phyloP scores from a whole-genome alignment of 2,113 vertebrate genomes.

The Tyto alba region DNA sequence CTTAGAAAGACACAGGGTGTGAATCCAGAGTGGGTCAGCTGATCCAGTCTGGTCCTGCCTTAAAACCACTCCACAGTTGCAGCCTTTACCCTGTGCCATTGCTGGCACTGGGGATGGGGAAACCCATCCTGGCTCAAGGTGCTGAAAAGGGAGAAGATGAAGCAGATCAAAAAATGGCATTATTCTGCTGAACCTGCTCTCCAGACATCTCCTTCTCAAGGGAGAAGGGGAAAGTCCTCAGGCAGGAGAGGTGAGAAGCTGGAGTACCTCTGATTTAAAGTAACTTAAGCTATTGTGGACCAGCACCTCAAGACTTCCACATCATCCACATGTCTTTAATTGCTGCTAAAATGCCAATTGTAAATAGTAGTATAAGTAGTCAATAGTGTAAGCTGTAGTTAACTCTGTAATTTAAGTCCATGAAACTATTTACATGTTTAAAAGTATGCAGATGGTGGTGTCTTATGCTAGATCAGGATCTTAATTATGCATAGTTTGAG shows the following conservation, averaged over 20 bases:
- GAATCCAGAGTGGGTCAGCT: neutral
- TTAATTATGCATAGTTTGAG: conserved; percentile 13
- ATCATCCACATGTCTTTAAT: neutral
- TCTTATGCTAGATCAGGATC: conserved; percentile 42
- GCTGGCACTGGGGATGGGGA: neutral
- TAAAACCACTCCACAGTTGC: neutral
- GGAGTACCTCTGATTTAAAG: neutral
- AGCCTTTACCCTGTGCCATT: neutral
- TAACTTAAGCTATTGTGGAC: neutral
- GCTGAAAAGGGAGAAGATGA: neutral
- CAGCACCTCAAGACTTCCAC: neutral
- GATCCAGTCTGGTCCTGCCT: neutral
- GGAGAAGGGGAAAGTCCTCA: neutral
- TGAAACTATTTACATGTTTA: neutral
- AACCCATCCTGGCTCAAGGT: neutral
- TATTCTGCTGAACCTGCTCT: neutral
- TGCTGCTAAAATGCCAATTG: neutral
- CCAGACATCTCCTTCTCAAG: neutral
- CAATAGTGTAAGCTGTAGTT: neutral
- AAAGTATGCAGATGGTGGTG: neutral
- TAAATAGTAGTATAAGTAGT: neutral
- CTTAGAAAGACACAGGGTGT: neutral
- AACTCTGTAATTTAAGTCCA: neutral
- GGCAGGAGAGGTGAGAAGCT: neutral
- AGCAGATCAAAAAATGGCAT: neutral